A percentile compares a stretch with the other conserved stretches of the same genome.
Evolutionary conservation across 2,797 vertebrate species (phyloP).

Genomic region (Chelon labrosus): DNA sequence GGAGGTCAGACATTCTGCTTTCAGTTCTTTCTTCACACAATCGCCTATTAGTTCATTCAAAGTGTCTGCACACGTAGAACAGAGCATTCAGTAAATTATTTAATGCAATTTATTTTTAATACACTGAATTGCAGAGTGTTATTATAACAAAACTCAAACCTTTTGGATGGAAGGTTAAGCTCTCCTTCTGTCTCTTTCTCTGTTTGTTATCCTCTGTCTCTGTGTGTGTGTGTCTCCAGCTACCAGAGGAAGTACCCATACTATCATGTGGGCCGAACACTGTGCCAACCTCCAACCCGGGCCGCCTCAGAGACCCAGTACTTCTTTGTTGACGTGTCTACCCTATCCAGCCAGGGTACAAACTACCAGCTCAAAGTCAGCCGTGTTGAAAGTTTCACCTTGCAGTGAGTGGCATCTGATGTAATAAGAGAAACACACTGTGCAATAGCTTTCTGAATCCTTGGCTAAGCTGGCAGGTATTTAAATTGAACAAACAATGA

Average conservation of each 20-base stretch:
- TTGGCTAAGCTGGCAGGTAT: not conserved
- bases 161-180: not conserved
- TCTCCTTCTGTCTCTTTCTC: not conserved
- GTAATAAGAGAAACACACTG: not conserved
- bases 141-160: not conserved
- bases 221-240: conserved; percentile 68
- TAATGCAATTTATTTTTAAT: not conserved
- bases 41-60: not conserved
- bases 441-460: not conserved
- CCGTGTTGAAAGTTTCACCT: conserved; percentile 92
- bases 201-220: not conserved
- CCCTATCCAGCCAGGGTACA: conserved; percentile 86
- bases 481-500: not conserved
- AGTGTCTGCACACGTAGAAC: not conserved
- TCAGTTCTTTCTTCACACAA: not conserved
- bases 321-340: conserved; percentile 97
- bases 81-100: not conserved
- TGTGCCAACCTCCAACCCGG: conserved; percentile 93
- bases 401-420: conserved; percentile 86
- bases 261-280: conserved; percentile 91
- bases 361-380: conserved; percentile 93
- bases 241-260: conserved; percentile 97
- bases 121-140: not conserved
- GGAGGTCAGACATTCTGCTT: not conserved
- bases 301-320: conserved; percentile 89